Conservation (phyloP, 2,888 invertebrate genomes). For the Ophion ventricosus region DNA sequence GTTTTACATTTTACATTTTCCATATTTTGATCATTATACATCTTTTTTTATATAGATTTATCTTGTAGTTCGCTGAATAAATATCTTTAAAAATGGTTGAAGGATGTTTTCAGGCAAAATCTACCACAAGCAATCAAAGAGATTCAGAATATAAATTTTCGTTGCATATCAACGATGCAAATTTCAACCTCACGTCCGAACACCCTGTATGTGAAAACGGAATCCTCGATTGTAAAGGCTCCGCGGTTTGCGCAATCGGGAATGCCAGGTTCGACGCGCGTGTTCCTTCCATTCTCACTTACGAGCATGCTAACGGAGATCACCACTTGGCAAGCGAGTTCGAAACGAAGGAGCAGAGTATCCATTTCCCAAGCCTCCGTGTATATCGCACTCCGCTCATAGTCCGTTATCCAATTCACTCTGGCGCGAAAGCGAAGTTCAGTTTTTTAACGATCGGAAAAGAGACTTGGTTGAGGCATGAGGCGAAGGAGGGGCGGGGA, state of each 20-base stretch:
- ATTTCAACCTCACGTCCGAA: too few species aligned
- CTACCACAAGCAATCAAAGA: too few species aligned
- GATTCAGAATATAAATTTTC: too few species aligned
- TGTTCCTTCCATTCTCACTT: slow-evolving; percentile 6
- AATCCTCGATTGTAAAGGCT: slow-evolving; percentile 36
- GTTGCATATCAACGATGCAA: too few species aligned
- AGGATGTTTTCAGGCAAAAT: too few species aligned
- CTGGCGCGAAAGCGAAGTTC: slow-evolving; percentile 17
- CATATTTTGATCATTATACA: too few species aligned
- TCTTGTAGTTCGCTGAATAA: too few species aligned
- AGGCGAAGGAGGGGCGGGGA: too few species aligned
- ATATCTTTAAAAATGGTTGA: too few species aligned
- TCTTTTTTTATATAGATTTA: too few species aligned
- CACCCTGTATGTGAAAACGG: not conserved
- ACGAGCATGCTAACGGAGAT: slow-evolving; percentile 11
- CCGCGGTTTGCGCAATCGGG: slow-evolving; percentile 39
- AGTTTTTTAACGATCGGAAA: slow-evolving; percentile 1
- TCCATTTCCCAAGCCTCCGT: slow-evolving; percentile 35
- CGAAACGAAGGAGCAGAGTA: slow-evolving; percentile 48
- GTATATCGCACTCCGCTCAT: slow-evolving; percentile 11
- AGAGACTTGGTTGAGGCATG: too few species aligned
- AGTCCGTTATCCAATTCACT: slow-evolving; percentile 23
- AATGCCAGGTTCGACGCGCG: slow-evolving; percentile 30
- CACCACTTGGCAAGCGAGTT: slow-evolving; percentile 52
- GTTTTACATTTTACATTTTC: too few species aligned